A percentile compares a stretch with the other conserved stretches of the same genome.
Conservation (phyloP, 2,113 vertebrate species). For the Brevimyrus niger region DNA sequence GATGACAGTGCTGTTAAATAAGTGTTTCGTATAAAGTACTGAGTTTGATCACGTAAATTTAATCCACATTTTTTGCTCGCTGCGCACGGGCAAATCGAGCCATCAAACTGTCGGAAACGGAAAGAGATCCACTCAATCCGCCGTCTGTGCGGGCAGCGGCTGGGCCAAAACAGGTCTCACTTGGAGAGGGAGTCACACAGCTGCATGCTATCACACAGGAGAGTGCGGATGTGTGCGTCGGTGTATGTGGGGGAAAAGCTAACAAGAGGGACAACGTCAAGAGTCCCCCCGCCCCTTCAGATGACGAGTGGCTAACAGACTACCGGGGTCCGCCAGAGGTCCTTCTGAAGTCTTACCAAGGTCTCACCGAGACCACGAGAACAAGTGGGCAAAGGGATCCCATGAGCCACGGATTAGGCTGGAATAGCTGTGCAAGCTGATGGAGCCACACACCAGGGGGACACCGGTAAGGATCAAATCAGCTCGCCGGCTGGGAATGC, state of each 20-base stretch:
- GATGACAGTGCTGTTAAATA: background rate
- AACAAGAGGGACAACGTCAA: background rate
- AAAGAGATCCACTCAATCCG: background rate
- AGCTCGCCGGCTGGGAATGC: slow-evolving; percentile 78
- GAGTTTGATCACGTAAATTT: background rate
- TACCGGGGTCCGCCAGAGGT: background rate
- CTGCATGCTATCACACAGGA: background rate
- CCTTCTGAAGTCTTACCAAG: background rate
- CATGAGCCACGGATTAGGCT: slow-evolving; percentile 39
- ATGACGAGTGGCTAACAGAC: background rate
- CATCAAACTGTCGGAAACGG: background rate
- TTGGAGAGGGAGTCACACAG: background rate
- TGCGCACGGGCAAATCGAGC: background rate
- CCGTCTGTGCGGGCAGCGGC: background rate
- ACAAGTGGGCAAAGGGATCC: background rate
- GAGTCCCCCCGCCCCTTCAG: background rate
- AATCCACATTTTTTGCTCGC: background rate
- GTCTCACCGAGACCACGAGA: background rate
- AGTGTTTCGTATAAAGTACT: background rate
- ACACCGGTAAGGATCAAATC: slow-evolving; percentile 68
- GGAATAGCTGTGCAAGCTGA: slow-evolving; percentile 38
- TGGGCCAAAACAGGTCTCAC: too few relatives aligned
- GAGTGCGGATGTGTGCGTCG: background rate
- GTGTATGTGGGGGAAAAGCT: background rate
- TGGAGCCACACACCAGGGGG: slow-evolving; percentile 19